A percentile compares a stretch with the other conserved stretches of the same genome.
These are phyloP conservation scores for Pristis pectinata DNA, from an alignment of 2,797 vertebrate species.

Conservation along the genomic window DNA sequence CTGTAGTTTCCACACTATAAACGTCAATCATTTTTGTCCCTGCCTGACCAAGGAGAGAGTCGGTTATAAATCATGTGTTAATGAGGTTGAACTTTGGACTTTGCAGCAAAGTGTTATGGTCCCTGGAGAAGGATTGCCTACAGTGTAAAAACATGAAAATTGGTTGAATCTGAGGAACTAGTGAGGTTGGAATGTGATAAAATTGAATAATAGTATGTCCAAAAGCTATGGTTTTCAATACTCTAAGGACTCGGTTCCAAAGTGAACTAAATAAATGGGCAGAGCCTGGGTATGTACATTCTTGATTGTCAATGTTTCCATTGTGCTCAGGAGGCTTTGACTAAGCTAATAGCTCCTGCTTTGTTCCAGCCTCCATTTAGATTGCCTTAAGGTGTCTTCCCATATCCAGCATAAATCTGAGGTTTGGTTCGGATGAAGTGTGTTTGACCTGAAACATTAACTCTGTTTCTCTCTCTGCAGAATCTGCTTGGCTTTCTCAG, in stretches of 20 bases:
- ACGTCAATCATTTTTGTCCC: not conserved
- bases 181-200: not conserved
- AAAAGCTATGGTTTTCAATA: not conserved
- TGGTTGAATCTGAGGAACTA: not conserved
- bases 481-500: no score
- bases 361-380: not conserved
- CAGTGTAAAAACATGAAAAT: not conserved
- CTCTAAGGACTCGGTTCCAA: not conserved
- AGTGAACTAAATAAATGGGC: not conserved
- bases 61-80: not conserved
- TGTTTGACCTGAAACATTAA: no score
- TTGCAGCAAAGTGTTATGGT: not conserved
- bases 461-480: no score
- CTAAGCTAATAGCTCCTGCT: not conserved
- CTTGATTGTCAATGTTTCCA: not conserved
- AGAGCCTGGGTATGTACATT: not conserved
- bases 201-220: not conserved
- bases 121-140: not conserved
- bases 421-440: no score
- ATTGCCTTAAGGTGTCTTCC: no score
- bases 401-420: no score
- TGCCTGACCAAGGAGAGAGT: not conserved
- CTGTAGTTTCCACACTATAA: not conserved
- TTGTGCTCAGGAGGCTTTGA: not conserved
- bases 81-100: not conserved